Percentiles rank a stretch among this genome's conserved stretches.
Evolutionary conservation across 2,113 vertebrate genomes (phyloP).

Genomic region (Cinclus mexicanus): DNA sequence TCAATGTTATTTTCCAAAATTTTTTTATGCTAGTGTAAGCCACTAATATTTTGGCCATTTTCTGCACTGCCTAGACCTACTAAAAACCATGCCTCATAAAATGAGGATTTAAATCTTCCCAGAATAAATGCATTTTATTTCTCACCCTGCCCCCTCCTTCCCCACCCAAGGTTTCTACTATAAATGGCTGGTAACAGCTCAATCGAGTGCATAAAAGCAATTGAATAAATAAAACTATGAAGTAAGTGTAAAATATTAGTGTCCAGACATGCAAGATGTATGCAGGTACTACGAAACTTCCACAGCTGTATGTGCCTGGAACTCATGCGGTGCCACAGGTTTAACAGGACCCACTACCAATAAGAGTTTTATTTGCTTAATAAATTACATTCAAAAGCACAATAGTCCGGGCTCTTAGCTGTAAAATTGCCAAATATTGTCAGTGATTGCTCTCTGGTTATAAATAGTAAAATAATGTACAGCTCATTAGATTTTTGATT

Average conservation of each 20-base stretch:
- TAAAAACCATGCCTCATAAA: constrained; percentile 71
- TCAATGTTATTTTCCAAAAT: not conserved
- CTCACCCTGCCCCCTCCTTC: constrained; percentile 22
- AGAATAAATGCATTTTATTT: constrained; percentile 70
- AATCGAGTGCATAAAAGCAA: constrained; percentile 75
- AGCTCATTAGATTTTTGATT: constrained; percentile 82
- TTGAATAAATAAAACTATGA: constrained; percentile 80
- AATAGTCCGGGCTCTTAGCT: constrained; percentile 77
- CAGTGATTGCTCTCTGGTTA: constrained; percentile 78
- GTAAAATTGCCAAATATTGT: constrained; percentile 85
- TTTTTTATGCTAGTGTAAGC: constrained; percentile 35
- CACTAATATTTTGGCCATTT: constrained; percentile 55
- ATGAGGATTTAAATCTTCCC: constrained; percentile 67
- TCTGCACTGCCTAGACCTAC: constrained; percentile 58
- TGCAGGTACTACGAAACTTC: constrained; percentile 70
- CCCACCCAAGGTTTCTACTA: constrained; percentile 64
- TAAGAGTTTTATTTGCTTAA: constrained; percentile 84
- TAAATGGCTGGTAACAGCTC: constrained; percentile 73
- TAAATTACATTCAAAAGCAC: constrained; percentile 86
- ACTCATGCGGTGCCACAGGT: constrained; percentile 64
- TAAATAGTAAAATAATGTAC: constrained; percentile 83
- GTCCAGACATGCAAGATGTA: constrained; percentile 76
- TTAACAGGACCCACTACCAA: constrained; percentile 77
- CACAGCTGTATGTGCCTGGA: constrained; percentile 70
- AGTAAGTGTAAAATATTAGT: constrained; percentile 85